Evolutionary conservation across 1,140 invertebrate species (phyloP), one percentile per base, ranked within the genome.

Genomic region (Macrostomum lignano): DNA sequence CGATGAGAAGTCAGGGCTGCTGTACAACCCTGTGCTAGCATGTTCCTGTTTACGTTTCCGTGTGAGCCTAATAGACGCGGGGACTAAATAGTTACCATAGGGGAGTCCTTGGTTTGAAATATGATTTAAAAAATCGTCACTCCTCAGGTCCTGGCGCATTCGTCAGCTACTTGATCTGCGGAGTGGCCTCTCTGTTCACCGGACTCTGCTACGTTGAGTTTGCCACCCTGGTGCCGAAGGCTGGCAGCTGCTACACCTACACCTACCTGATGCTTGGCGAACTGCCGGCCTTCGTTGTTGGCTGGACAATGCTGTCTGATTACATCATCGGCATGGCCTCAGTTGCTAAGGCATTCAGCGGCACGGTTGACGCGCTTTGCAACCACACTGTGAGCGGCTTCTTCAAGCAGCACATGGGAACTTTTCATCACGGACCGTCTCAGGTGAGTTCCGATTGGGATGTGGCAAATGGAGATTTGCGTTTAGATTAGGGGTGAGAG

Each of bases 181-280:
- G 74, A 9, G 51, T 78, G 2, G 73, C 72, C 2, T 77, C 74
- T 2, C 70, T 71, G 3, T 37, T 45, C 7, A 46, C 76, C 3
- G 75, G 75, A 0, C 48, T 81, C 0, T 81, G 76, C 44, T 82
- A 81, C 43, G 74, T 75, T 6, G 77, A 82, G 52, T 78, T 82
- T 33, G 75, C 74, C 0, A 73, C 74, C 0, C 65, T 72, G 24
- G 68, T 79, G 31, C 77, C 76, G 1, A 72, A 74, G 56, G 73
- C 75, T 13, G 77, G 77, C 3, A 76, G 73, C 7, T 75, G 75
- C 2, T 82, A 82, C 45, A 41, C 44, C 10, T 33, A 33, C 19
- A 33, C 32, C 13, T 37, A 37, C 35, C 19, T 36, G n/a, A 35
- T 23, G 7, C 6, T 36, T 11, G 39, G 39, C 4, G 39, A 40